Evolutionary conservation across 2,888 invertebrate species (phyloP), one percentile per base, ranked within the genome.

Genomic region (Thera obeliscata): DNA sequence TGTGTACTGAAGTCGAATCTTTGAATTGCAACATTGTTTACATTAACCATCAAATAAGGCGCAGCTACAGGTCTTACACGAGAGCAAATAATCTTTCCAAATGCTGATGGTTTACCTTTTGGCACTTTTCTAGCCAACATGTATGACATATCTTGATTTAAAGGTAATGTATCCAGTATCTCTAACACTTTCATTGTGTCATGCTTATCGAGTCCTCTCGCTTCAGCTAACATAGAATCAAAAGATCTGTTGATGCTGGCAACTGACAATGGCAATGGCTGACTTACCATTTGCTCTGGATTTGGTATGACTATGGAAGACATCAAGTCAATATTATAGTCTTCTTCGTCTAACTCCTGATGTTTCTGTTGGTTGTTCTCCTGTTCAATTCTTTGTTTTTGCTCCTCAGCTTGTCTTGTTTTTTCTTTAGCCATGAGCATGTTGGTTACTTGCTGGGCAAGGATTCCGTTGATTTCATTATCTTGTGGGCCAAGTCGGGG

Each of bases 361-460:
- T 85, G 22, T 58, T 84, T 79, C 12, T 82, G 64, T 55, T 75
- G 77, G 11, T 74, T 78, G 76, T 83, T 79, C 55, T 87, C 80
- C 59, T 86, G 82, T 43, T 81, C 80, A 2, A 86, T 35, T 64
- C 77, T 81, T 41, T 79, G 78, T 50, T 56, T 71, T 60, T 81
- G 75, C 66, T 87, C 83, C 49, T 86, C 82, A 50, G 86, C 84
- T 70, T 87, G 80, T 61, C 75, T 78, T 66, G 81, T 84, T 46
- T 81, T 79, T 70, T 91, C 89, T 77, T 87, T 89, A 2, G 89
- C 87, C 77, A 85, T 88, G 49, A 91, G 79, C 90, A 91, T 92
- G 66, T 91, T 92, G 1, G 85, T 83, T 3, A 92, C 77, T 76
- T 91, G 92, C 74, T 83, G 82, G 2, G 87, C 85, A 2, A 90